Base-by-base conservation (phyloP, 92 coral and sea anemone species). In the Hydrozoanthus gracilis region DNA sequence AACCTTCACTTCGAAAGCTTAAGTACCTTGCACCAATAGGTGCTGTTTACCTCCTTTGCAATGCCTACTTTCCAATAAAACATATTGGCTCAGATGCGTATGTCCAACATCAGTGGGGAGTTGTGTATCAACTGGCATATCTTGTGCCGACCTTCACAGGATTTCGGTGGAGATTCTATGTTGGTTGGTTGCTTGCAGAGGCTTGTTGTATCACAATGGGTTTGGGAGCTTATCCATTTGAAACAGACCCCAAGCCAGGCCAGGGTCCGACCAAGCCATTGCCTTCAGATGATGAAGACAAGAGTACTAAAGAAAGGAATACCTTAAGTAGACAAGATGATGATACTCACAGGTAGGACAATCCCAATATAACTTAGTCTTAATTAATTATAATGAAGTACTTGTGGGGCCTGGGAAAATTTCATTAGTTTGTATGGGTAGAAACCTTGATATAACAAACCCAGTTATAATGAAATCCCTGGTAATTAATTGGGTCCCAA, bases 111-210 rank as follows among this genome's bases (percentile, higher is more conserved):
- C 93, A 92, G 2, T 91, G 96, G 96, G 98, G 98, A 14, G 16
- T 91, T 14, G 14, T 74, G 27, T 94, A 92, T 77, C 96, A 91
- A 71, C 75, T 96, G 46, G 96, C 89, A 0, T 96, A 96, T 75
- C 94, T 96, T 44, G 90, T 92, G 73, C 98, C 98, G 7, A 82
- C 96, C 70, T 96, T 96, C 72, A 76, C 88, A 51, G 95, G 98
- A 86, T 96, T 96, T 86, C 92, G 98, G n/a, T 96, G 93, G 96
- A 89, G 98, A 52, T 96, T 96, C 79, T 96, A 96, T 86, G 74
- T 96, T 62, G 98, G 98, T 2, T 96, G 98, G 98, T 58, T 94
- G 76, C 87, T 96, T 64, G 98, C 98, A 8, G 98, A 96, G 89
- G 91, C 96, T 51, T 89, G 95, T 70, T 94, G 98, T 77, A 94